phyloP scores from a whole-genome alignment of 2,797 vertebrate species.

The Momotus momota region DNA sequence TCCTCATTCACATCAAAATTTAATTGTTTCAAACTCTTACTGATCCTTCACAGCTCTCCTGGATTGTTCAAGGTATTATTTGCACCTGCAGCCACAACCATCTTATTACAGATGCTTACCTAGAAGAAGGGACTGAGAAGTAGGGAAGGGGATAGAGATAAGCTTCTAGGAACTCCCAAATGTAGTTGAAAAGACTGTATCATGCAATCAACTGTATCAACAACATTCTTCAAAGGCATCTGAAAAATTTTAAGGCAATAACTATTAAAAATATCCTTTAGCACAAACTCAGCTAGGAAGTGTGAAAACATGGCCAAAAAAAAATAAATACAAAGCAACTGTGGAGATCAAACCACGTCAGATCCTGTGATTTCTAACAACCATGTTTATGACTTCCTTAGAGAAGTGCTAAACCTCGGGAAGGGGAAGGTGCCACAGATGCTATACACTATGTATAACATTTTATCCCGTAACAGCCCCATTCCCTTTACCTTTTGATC shows the following conservation, averaged over 20 bases:
- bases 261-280: background rate
- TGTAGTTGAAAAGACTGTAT: background rate
- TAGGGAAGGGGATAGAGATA: background rate
- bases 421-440: fast-evolving
- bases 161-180: background rate
- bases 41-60: background rate
- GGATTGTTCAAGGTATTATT: background rate
- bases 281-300: background rate
- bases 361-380: background rate
- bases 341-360: background rate
- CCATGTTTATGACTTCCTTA: fast-evolving
- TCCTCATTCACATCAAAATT: background rate
- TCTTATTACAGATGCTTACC: background rate
- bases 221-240: background rate
- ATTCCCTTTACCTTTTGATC: background rate
- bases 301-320: background rate
- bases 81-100: background rate
- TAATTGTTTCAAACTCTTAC: background rate
- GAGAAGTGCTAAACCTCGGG: background rate
- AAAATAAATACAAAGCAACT: background rate
- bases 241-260: background rate
- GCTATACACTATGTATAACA: fast-evolving
- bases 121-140: background rate
- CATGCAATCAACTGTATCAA: background rate
- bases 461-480: background rate